Base-by-base conservation (phyloP, 2,888 invertebrate species). In the Agonopterix subpropinquella region DNA sequence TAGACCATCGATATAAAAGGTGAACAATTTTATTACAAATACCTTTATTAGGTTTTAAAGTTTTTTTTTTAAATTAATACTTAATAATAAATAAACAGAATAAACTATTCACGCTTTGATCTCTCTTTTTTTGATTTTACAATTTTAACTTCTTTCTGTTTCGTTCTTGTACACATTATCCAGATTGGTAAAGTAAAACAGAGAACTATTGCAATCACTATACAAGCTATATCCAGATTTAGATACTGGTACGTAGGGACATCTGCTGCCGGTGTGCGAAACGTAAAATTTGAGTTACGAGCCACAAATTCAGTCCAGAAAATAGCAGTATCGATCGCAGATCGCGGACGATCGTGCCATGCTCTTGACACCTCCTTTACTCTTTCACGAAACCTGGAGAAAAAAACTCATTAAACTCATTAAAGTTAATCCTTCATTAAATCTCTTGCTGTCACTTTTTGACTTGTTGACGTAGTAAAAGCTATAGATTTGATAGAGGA, bases 241-340 rank as follows among this genome's bases (percentile, higher is more conserved):
- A 81, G 61, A 51, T 88, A 87, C 62, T 90, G 84, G 61, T 89
- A 89, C 15, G 80, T 60, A 0, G 90, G 90, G 53, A 90, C 81
- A 10, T 81, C 76, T 1, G 80, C 80, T 3, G 89, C 84, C 1
- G 89, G 77, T 1, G 88, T 74, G 43, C 78, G 71, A 62, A 89
- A 74, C 1, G 70, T 70, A 10, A 72, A 59, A 52, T 90, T 89
- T 35, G 72, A 72, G 54, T 90, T 80, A 36, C 83, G 77, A 1
- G 89, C 90, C 1, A 90, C 89, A 61, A 89, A 92, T 66, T 92
- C 92, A 0, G 90, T 88, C 92, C 92, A 92, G 62, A 87, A 92
- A 37, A 91, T 74, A 13, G 92, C 92, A 11, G 84, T 90, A 45
- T 92, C 91, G 73, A 91, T 75, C 0, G 92, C 80, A 0, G 89